phyloP scores from a whole-genome alignment of 2,888 invertebrate genomes.

The Agonopterix arenella region DNA sequence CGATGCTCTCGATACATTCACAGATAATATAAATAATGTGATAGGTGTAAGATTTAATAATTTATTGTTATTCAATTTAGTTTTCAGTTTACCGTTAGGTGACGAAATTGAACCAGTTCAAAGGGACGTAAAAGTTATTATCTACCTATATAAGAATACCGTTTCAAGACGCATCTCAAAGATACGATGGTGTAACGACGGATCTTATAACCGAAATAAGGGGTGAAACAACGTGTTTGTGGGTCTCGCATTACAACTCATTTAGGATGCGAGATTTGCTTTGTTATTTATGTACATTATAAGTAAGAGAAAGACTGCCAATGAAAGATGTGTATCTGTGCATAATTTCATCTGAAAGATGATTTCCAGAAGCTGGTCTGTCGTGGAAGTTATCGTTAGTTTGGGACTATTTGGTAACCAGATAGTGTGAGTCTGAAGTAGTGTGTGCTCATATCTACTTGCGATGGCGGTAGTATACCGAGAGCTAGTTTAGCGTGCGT shows the following conservation, averaged over 20 bases:
- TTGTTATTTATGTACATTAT: constrained; percentile 71
- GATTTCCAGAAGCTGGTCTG: constrained; percentile 52
- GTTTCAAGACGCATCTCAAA: constrained; percentile 42
- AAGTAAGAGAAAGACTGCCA: constrained; percentile 69
- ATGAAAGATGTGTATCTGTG: constrained; percentile 65
- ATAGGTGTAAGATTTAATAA: constrained; percentile 75
- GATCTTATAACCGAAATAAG: constrained; percentile 47
- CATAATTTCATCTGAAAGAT: constrained; percentile 66
- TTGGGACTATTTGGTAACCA: constrained; percentile 35
- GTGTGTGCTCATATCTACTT: constrained; percentile 21
- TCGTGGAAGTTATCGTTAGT: constrained; percentile 32
- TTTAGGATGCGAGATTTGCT: constrained; percentile 56
- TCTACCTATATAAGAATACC: constrained; percentile 53
- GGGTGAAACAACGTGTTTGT: constrained; percentile 67
- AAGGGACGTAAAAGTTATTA: constrained; percentile 74
- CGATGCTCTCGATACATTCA: constrained; percentile 67
- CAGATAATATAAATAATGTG: constrained; percentile 57
- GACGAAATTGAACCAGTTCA: constrained; percentile 74
- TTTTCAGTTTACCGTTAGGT: constrained; percentile 71
- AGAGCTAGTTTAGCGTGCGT: constrained; percentile 53
- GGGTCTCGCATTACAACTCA: constrained; percentile 50
- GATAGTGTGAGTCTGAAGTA: constrained; percentile 21
- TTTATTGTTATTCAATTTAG: constrained; percentile 76
- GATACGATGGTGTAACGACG: constrained; percentile 49
- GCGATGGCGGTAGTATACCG: constrained; percentile 26